Evolutionary conservation across 2,113 vertebrate genomes (phyloP).

Genomic region (Colistium nudipinnis): DNA sequence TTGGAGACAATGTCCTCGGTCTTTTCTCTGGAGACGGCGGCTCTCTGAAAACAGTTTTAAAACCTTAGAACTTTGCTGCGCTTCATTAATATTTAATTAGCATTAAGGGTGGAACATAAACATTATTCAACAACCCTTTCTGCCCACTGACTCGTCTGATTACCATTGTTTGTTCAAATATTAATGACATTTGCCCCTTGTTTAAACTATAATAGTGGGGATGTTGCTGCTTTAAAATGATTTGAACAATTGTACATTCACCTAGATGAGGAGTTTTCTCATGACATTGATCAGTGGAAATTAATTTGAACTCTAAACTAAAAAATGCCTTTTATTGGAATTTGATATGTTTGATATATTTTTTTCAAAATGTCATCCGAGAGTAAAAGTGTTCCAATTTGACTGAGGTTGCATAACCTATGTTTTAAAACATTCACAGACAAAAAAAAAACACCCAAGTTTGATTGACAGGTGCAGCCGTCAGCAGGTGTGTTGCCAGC

Average conservation of each 20-base stretch:
- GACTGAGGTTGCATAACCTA: neutral
- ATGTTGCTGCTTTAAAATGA: neutral
- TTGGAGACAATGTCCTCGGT: slow-evolving; percentile 8
- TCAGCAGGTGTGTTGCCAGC: neutral
- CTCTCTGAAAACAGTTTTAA: slow-evolving; percentile 17
- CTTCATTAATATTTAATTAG: slow-evolving; percentile 65
- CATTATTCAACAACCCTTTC: slow-evolving; percentile 62
- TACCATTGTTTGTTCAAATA: slow-evolving; percentile 26
- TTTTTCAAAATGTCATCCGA: neutral
- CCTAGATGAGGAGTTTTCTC: neutral
- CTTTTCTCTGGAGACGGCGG: slow-evolving; percentile 5
- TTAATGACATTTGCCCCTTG: slow-evolving; percentile 6
- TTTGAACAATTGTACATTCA: slow-evolving; percentile 3
- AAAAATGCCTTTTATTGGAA: neutral
- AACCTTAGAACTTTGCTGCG: slow-evolving; percentile 46
- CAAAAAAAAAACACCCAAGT: neutral
- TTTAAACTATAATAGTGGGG: neutral
- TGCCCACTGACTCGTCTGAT: slow-evolving; percentile 22
- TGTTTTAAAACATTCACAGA: neutral
- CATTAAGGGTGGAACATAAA: slow-evolving; percentile 59
- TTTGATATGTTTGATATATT: no score
- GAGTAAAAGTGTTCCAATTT: neutral
- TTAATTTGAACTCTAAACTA: neutral
- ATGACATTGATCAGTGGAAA: neutral
- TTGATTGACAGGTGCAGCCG: neutral